Percentiles rank a stretch among this genome's conserved stretches.
Evolutionary conservation across 2,797 vertebrate genomes (phyloP).

Genomic region (Anguilla obscura): DNA sequence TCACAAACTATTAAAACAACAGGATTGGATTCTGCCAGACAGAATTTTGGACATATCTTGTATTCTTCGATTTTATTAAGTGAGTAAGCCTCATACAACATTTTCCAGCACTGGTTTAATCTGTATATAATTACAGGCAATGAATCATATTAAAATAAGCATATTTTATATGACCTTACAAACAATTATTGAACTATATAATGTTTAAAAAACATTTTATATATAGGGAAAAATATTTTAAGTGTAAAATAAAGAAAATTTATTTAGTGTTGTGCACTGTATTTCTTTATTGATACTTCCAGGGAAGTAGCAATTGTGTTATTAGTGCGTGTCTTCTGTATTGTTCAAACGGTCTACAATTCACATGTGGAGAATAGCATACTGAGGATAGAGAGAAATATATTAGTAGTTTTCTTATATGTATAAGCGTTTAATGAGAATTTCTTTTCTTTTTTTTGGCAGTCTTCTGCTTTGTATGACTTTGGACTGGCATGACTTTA

Average conservation of each 20-base stretch:
- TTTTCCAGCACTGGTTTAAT: neutral
- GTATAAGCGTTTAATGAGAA: no score
- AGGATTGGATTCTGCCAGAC: neutral
- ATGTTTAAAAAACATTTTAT: neutral
- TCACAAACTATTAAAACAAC: neutral
- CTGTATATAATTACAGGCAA: neutral
- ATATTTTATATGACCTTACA: neutral
- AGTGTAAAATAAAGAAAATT: no score
- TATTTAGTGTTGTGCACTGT: neutral
- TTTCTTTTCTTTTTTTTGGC: no score
- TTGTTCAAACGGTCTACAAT: neutral
- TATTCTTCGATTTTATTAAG: neutral
- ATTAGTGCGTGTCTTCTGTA: neutral
- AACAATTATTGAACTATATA: neutral
- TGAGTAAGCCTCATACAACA: neutral
- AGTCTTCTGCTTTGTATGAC: no score
- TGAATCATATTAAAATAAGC: neutral
- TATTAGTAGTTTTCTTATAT: neutral
- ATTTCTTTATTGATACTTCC: neutral
- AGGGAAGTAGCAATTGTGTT: neutral
- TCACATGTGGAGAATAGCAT: neutral
- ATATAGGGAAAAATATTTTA: neutral
- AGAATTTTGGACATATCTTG: neutral
- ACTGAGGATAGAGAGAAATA: neutral
- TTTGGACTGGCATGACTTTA: no score